Evolutionary conservation across 2,888 invertebrate genomes (phyloP).

Genomic region (Scaptomyza cyrtandrae): DNA sequence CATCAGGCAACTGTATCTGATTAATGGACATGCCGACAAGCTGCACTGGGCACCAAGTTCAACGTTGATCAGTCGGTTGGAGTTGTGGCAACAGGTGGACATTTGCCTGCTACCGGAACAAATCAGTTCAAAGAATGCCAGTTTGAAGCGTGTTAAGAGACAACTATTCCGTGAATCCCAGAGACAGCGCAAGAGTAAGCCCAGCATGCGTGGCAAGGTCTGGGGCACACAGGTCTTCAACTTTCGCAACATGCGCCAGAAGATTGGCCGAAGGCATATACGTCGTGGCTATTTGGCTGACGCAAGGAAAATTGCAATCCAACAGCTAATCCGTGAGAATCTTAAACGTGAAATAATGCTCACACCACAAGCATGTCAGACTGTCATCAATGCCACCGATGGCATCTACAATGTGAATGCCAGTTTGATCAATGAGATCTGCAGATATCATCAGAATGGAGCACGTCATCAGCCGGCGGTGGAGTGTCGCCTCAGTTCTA

Average conservation of each 20-base stretch:
- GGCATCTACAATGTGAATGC: constrained; percentile 54
- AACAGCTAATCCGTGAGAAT: constrained; percentile 53
- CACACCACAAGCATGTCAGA: constrained; percentile 26
- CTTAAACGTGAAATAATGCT: constrained; percentile 36
- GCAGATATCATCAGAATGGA: constrained; percentile 60
- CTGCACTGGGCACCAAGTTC: constrained; percentile 45
- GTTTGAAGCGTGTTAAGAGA: constrained; percentile 64
- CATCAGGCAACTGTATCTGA: constrained; percentile 66
- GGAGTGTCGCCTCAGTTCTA: constrained; percentile 30
- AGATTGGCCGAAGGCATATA: constrained; percentile 48
- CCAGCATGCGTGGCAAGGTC: constrained; percentile 26
- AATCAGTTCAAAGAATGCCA: constrained; percentile 8
- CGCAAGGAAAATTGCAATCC: constrained; percentile 39
- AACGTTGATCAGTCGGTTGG: constrained; percentile 25
- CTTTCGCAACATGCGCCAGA: constrained; percentile 52
- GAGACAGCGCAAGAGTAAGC: constrained; percentile 49
- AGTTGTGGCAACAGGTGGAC: constrained; percentile 64
- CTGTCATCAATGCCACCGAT: constrained; percentile 39
- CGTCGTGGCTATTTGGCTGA: constrained; percentile 57
- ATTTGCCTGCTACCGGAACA: constrained; percentile 51
- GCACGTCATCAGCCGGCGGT: constrained; percentile 51
- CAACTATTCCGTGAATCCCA: constrained; percentile 65
- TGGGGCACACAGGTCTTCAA: constrained; percentile 51
- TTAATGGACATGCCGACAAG: constrained; percentile 50
- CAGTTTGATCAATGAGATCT: constrained; percentile 52